Percentiles rank a stretch among this genome's conserved stretches.
Conservation (phyloP, 2,888 invertebrate genomes). For the Myathropa florea region DNA sequence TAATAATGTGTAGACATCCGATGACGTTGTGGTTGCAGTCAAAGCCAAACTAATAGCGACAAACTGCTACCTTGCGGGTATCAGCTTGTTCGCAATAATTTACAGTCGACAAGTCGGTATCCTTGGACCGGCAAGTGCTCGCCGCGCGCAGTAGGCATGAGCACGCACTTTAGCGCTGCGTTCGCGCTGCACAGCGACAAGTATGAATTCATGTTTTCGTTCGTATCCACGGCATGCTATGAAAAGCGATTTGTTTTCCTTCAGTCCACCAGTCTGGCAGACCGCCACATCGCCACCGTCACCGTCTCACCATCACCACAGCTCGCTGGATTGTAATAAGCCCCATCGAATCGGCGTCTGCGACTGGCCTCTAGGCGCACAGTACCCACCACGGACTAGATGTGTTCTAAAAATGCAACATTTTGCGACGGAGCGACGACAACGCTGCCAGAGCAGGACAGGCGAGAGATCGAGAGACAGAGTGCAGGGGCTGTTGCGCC, state of each 20-base stretch:
- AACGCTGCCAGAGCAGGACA: slow-evolving; percentile 17
- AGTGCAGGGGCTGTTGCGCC: slow-evolving; percentile 4
- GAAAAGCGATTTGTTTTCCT: slow-evolving; percentile 67
- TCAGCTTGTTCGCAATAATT: slow-evolving; percentile 79
- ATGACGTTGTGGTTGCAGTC: slow-evolving; percentile 58
- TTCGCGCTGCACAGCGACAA: neutral
- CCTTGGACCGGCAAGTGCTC: slow-evolving; percentile 67
- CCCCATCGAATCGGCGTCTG: neutral
- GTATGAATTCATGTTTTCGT: neutral
- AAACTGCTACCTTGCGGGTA: slow-evolving; percentile 79
- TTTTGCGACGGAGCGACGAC: slow-evolving; percentile 54
- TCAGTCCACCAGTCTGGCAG: slow-evolving; percentile 28
- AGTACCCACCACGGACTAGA: slow-evolving; percentile 12
- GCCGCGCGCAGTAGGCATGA: slow-evolving; percentile 50
- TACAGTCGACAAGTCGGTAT: slow-evolving; percentile 75
- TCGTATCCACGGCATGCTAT: slow-evolving; percentile 14
- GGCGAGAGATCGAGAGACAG: neutral
- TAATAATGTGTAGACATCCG: slow-evolving; percentile 33
- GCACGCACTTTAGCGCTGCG: slow-evolving; percentile 63
- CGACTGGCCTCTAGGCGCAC: slow-evolving; percentile 21
- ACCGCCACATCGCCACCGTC: slow-evolving; percentile 6
- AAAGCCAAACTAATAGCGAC: slow-evolving; percentile 73
- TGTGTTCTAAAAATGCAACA: slow-evolving; percentile 56
- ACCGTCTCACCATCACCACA: neutral
- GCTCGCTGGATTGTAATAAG: slow-evolving; percentile 34